These are phyloP conservation scores for Meriones psammophilus DNA, from an alignment of 2,797 vertebrate species.

Conservation along the genomic window DNA sequence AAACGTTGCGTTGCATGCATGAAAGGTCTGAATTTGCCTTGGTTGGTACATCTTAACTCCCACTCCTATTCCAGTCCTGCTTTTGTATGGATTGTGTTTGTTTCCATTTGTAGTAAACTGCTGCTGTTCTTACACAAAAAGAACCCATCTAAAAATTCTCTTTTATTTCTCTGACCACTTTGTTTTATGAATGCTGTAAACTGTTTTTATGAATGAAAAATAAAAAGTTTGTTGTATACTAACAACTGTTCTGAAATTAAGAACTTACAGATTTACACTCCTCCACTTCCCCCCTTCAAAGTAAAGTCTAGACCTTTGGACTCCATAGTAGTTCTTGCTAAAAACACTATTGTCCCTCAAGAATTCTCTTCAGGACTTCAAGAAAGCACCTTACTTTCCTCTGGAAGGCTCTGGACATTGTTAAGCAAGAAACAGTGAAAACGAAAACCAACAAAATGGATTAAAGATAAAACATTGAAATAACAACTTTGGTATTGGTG, in stretches of 20 bases:
- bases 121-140: conserved; percentile 67
- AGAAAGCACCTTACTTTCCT: conserved; percentile 58
- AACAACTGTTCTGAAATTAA: conserved; percentile 74
- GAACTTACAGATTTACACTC: conserved; percentile 42
- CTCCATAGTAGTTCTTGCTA: conserved; percentile 63
- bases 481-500: conserved; percentile 30
- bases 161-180: conserved; percentile 75
- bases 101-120: conserved; percentile 77
- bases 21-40: conserved; percentile 76
- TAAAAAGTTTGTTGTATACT: conserved; percentile 79
- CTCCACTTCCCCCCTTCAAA: not conserved
- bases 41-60: conserved; percentile 62
- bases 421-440: conserved; percentile 63
- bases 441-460: not conserved
- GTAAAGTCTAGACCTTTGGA: conserved; percentile 30
- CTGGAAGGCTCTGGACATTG: conserved; percentile 2
- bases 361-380: conserved; percentile 58
- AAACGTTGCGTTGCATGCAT: conserved; percentile 74
- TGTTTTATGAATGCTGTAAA: conserved; percentile 81
- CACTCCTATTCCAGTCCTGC: conserved; percentile 5
- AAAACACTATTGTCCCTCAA: conserved; percentile 48
- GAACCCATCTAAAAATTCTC: conserved; percentile 66
- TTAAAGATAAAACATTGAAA: conserved; percentile 57
- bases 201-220: conserved; percentile 82
- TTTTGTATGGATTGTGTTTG: conserved; percentile 76